Percentiles rank a stretch among this genome's conserved stretches.
Evolutionary conservation across 2,113 vertebrate genomes (phyloP).

Genomic region (Catagonus wagneri): DNA sequence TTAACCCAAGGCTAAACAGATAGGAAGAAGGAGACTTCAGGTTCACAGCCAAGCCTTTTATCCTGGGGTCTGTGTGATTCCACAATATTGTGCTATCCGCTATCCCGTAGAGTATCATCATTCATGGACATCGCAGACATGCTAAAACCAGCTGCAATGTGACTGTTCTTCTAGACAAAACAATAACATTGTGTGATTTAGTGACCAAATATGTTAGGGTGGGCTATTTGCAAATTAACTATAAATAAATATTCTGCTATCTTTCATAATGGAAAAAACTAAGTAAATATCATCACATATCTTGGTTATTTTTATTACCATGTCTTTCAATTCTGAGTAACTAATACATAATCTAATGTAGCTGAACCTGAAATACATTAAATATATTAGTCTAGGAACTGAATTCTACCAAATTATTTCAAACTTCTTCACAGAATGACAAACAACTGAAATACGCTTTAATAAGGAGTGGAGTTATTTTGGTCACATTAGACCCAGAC

Average conservation of each 20-base stretch:
- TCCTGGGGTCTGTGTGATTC: background rate
- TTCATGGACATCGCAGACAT: background rate
- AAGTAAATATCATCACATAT: conserved; percentile 7
- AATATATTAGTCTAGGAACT: background rate
- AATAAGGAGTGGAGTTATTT: background rate
- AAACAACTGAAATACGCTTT: background rate
- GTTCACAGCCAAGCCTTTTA: background rate
- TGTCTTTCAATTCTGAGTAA: background rate
- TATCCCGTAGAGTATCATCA: background rate
- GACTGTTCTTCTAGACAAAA: background rate
- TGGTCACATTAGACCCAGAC: background rate
- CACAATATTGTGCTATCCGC: background rate
- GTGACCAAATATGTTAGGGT: background rate
- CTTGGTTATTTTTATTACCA: conserved; percentile 13
- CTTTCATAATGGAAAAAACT: background rate
- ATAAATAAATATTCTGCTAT: background rate
- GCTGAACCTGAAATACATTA: background rate
- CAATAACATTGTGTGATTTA: conserved; percentile 3
- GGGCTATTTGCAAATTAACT: background rate
- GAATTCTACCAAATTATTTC: conserved; percentile 14
- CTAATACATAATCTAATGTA: background rate
- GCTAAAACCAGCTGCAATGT: background rate
- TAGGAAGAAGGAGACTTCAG: background rate
- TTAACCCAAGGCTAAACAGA: background rate
- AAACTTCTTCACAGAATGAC: conserved; percentile 37